phyloP scores from a whole-genome alignment of 2,888 invertebrate genomes.

The Pterostichus niger region DNA sequence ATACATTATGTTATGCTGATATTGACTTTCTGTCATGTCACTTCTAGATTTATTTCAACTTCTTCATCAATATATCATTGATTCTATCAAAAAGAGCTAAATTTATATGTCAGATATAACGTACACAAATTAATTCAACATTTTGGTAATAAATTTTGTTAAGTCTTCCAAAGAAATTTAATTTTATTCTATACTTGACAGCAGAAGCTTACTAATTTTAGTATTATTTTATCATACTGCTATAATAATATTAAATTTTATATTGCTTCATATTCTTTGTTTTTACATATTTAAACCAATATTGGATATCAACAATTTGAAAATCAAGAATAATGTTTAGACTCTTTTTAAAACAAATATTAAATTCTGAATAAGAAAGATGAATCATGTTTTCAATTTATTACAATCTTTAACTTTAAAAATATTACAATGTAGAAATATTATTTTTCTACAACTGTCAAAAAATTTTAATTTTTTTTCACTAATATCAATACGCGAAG shows the following conservation, averaged over 20 bases:
- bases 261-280: too few species aligned
- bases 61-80: constrained; percentile 35
- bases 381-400: too few species aligned
- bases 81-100: constrained; percentile 42
- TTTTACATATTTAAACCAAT: too few species aligned
- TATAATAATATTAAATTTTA: neutral
- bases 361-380: too few species aligned
- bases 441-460: too few species aligned
- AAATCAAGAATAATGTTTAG: too few species aligned
- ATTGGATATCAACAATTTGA: too few species aligned
- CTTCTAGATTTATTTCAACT: constrained; percentile 45
- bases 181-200: constrained; percentile 1
- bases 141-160: constrained; percentile 25
- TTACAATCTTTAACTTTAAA: too few species aligned
- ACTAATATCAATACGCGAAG: too few species aligned
- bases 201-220: neutral
- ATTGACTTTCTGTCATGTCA: constrained; percentile 37
- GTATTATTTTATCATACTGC: neutral
- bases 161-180: constrained; percentile 14
- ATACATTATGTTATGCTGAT: constrained; percentile 20
- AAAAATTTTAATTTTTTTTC: too few species aligned
- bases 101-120: constrained; percentile 37
- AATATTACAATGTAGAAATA: too few species aligned
- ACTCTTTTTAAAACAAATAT: too few species aligned
- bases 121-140: constrained; percentile 23